Conservation (phyloP, 2,113 vertebrate species). For the Prinia subflava region DNA sequence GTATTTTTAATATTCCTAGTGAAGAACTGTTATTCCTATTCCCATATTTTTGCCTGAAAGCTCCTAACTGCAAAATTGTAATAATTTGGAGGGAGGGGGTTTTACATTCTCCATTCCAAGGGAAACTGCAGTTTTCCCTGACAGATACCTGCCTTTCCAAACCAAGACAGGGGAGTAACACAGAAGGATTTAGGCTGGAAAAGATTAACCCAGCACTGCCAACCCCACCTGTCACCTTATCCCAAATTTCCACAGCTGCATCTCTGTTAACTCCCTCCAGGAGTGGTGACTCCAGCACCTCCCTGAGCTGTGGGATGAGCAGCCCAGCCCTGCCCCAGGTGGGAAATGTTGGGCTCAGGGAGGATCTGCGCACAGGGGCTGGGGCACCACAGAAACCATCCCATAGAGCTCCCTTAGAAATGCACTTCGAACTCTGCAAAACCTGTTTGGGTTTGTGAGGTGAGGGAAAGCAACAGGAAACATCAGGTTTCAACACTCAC, state of each 20-base stretch:
- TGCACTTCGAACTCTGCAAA: background rate
- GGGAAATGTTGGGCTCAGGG: background rate
- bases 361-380: accelerated
- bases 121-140: too few relatives aligned
- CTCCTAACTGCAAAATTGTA: too few relatives aligned
- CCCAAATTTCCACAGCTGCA: background rate
- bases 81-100: too few relatives aligned
- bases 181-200: background rate
- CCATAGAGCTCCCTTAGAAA: background rate
- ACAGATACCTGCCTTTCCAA: too few relatives aligned
- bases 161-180: too few relatives aligned
- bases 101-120: too few relatives aligned
- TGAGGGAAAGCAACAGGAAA: background rate
- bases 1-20: too few relatives aligned
- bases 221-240: too few relatives aligned
- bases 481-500: background rate
- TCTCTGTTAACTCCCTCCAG: background rate
- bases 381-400: background rate
- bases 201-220: background rate
- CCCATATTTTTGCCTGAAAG: too few relatives aligned
- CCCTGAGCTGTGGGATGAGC: background rate
- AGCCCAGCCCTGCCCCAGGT: background rate
- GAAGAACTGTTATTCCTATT: too few relatives aligned
- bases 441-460: background rate
- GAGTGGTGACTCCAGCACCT: background rate